These are phyloP conservation scores for Aproaerema taeniolella DNA, from an alignment of 2,888 invertebrate species.

Conservation along the genomic window DNA sequence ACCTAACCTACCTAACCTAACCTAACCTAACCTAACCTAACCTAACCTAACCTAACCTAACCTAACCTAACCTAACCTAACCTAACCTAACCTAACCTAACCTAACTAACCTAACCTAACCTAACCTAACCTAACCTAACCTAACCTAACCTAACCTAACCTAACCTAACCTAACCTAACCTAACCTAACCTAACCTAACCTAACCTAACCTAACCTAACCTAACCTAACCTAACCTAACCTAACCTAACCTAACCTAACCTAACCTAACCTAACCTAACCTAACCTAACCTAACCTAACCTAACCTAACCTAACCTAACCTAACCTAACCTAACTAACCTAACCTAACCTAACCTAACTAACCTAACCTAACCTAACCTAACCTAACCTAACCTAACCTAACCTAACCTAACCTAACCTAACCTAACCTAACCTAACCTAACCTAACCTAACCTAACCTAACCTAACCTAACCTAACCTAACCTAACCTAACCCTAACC, in stretches of 20 bases:
- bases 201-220: constrained; percentile 20
- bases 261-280: constrained; percentile 17
- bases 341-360: constrained; percentile 11
- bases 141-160: constrained; percentile 18
- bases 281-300: constrained; percentile 15
- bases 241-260: constrained; percentile 18
- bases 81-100: constrained; percentile 19
- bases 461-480: constrained; percentile 14
- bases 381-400: constrained; percentile 15
- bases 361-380: constrained; percentile 15
- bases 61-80: constrained; percentile 22
- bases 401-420: constrained; percentile 14
- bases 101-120: constrained; percentile 14
- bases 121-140: constrained; percentile 14
- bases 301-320: constrained; percentile 13
- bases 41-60: constrained; percentile 15
- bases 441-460: constrained; percentile 14
- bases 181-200: constrained; percentile 21
- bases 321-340: constrained; percentile 14
- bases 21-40: constrained; percentile 17
- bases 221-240: constrained; percentile 18
- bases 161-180: constrained; percentile 23
- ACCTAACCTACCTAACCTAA: constrained; percentile 15
- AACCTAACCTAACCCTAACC: constrained; percentile 10
- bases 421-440: constrained; percentile 13